Percentiles rank a stretch among this genome's conserved stretches.
Conservation (phyloP, 2,113 vertebrate species). For the Takifugu bimaculatus region DNA sequence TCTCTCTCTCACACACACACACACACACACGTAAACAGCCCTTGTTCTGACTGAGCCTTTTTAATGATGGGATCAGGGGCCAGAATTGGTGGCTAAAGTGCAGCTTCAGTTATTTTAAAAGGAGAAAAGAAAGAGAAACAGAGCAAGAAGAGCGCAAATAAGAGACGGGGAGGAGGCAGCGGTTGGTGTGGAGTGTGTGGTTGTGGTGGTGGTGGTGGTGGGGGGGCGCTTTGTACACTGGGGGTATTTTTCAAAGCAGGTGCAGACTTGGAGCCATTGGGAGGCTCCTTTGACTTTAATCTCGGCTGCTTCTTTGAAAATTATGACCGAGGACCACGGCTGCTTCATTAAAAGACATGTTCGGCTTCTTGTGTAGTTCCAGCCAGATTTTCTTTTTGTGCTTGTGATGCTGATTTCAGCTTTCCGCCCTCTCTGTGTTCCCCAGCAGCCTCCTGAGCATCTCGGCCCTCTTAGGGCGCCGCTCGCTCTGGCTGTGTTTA, state of each 20-base stretch:
- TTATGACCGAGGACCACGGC: slow-evolving; percentile 79
- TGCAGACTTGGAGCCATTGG: slow-evolving; percentile 81
- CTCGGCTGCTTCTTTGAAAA: slow-evolving; percentile 81
- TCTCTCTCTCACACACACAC: slow-evolving; percentile 17
- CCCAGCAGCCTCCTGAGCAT: slow-evolving; percentile 51
- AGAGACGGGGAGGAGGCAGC: slow-evolving; percentile 51
- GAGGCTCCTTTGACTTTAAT: slow-evolving; percentile 85
- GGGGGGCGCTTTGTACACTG: slow-evolving; percentile 74
- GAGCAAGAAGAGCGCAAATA: slow-evolving; percentile 52
- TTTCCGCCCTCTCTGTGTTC: slow-evolving; percentile 47
- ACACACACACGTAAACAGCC: slow-evolving; percentile 51
- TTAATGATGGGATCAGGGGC: slow-evolving; percentile 80
- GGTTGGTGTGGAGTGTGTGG: slow-evolving; percentile 1
- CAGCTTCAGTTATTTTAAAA: slow-evolving; percentile 72
- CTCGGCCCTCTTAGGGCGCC: slow-evolving; percentile 44
- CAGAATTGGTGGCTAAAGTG: slow-evolving; percentile 79
- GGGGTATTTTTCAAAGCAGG: slow-evolving; percentile 83
- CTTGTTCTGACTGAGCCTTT: slow-evolving; percentile 69
- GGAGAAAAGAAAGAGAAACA: slow-evolving; percentile 59
- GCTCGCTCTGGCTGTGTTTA: slow-evolving; percentile 36
- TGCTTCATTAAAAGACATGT: slow-evolving; percentile 84
- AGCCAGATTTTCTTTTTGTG: slow-evolving; percentile 75
- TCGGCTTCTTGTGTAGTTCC: slow-evolving; percentile 80
- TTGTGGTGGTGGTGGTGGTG: background rate
- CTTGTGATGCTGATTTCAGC: slow-evolving; percentile 70